Conservation (phyloP, 2,797 vertebrate species). For the Alosa sapidissima region DNA sequence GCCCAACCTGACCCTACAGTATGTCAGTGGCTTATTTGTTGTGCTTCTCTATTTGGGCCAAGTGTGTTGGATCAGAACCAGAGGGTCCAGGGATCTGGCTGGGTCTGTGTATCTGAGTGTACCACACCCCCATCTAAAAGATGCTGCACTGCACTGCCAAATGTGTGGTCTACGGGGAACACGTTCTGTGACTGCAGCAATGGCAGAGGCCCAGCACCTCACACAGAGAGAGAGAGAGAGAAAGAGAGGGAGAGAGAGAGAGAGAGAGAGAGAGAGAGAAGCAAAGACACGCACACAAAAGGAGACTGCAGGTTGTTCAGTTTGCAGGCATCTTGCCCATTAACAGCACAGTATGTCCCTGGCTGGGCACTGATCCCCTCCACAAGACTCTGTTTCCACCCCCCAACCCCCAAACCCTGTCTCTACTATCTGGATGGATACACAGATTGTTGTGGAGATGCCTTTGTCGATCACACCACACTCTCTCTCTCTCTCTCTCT, state of each 20-base stretch:
- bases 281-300: neutral
- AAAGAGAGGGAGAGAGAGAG: neutral
- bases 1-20: neutral
- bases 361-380: neutral
- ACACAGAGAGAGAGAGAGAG: neutral
- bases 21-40: neutral
- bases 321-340: neutral
- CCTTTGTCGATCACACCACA: neutral
- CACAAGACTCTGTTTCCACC: neutral
- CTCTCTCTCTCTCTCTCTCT: neutral
- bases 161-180: slow-evolving; percentile 4
- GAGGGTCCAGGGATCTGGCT: neutral
- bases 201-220: neutral
- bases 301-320: neutral
- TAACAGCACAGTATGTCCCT: neutral
- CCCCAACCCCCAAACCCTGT: neutral
- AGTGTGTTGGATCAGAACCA: neutral
- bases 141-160: slow-evolving; percentile 5
- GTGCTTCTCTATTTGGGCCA: neutral
- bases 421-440: neutral
- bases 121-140: neutral
- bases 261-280: neutral
- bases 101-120: neutral
- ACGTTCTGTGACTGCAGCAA: slow-evolving; percentile 6
- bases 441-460: neutral